Conservation (phyloP, 2,888 invertebrate genomes). For the Amblyjoppa proteus region DNA sequence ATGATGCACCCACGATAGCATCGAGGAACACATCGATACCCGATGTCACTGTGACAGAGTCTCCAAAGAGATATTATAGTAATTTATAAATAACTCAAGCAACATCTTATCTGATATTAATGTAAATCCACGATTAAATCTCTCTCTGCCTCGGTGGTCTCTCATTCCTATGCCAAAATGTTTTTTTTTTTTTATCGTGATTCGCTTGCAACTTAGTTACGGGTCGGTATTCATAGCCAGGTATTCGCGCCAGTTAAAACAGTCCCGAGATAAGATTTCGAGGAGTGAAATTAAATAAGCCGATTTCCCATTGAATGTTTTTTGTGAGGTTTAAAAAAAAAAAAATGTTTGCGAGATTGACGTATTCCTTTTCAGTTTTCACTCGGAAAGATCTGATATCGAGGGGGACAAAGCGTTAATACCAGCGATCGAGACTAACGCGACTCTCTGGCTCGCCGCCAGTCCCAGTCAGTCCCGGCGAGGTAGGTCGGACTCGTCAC, state of each 20-base stretch:
- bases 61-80: constrained; percentile 74
- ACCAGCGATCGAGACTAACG: constrained; percentile 66
- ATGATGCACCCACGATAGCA: constrained; percentile 25
- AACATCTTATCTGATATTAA: constrained; percentile 80
- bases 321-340: background rate
- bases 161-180: constrained; percentile 41
- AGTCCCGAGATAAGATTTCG: background rate
- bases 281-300: background rate
- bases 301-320: constrained; percentile 54
- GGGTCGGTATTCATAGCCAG: background rate
- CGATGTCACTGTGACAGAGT: constrained; percentile 78
- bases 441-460: constrained; percentile 76
- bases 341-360: background rate
- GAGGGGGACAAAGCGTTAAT: constrained; percentile 73
- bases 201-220: constrained; percentile 39
- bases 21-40: constrained; percentile 52
- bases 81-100: constrained; percentile 81
- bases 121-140: constrained; percentile 84
- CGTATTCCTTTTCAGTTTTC: background rate
- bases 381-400: background rate
- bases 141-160: constrained; percentile 80
- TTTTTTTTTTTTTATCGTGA: constrained; percentile 47
- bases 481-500: constrained; percentile 61
- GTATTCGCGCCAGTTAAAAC: background rate
- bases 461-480: constrained; percentile 69